These are phyloP conservation scores for Holotrichia oblita DNA, from an alignment of 1,140 invertebrate genomes.

Conservation along the genomic window DNA sequence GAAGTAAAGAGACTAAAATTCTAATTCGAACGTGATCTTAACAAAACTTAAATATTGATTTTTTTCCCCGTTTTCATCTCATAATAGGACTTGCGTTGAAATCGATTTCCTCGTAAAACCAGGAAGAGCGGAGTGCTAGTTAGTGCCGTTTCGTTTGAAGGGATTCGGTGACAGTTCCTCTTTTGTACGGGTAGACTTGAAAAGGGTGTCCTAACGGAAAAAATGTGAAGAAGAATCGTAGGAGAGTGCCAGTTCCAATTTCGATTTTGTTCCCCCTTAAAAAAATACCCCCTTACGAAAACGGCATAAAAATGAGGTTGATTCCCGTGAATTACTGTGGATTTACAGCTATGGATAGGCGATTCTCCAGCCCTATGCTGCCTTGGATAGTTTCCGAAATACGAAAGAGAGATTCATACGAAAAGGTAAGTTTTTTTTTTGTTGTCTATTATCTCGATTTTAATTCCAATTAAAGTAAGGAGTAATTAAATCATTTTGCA, in stretches of 20 bases:
- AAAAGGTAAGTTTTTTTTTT: constrained; percentile 60
- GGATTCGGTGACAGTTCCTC: too few relatives aligned
- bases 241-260: too few relatives aligned
- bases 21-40: too few relatives aligned
- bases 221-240: too few relatives aligned
- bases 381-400: constrained; percentile 77
- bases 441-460: background rate
- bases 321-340: constrained; percentile 76
- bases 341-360: constrained; percentile 76
- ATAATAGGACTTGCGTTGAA: background rate
- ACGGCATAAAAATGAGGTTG: constrained; percentile 65
- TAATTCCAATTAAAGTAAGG: background rate
- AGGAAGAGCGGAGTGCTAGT: too few relatives aligned
- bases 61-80: background rate
- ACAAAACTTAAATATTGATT: background rate
- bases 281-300: too few relatives aligned
- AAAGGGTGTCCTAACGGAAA: too few relatives aligned
- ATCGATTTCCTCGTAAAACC: background rate
- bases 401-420: constrained; percentile 65
- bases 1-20: too few relatives aligned
- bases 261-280: too few relatives aligned
- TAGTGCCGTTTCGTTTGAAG: too few relatives aligned
- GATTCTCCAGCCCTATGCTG: constrained; percentile 80
- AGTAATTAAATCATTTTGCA: too few relatives aligned
- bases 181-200: too few relatives aligned